phyloP scores from a whole-genome alignment of 2,888 invertebrate species.

The Patella depressa region DNA sequence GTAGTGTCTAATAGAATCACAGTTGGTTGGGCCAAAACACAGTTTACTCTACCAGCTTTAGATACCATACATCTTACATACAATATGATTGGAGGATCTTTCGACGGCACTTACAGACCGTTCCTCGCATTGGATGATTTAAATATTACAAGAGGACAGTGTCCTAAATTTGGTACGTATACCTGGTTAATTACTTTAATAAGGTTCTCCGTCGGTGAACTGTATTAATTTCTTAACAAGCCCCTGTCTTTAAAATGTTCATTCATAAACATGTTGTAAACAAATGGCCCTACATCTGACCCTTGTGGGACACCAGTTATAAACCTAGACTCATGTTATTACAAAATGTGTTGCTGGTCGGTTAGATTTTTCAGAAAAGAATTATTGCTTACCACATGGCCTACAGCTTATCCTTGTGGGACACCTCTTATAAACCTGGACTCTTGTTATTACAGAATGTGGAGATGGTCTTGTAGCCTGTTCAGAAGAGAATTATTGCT shows the following conservation, averaged over 20 bases:
- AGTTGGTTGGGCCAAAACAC: conserved; percentile 48
- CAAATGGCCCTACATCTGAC: too few relatives aligned
- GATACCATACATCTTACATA: conserved; percentile 42
- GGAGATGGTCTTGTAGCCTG: conserved; percentile 27
- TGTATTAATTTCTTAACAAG: too few relatives aligned
- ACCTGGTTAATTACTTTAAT: too few relatives aligned
- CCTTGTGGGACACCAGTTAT: not conserved
- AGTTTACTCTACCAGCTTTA: conserved; percentile 44
- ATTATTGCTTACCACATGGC: conserved; percentile 6
- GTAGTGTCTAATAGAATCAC: conserved; percentile 34
- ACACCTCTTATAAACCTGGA: not conserved
- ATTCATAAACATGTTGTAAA: too few relatives aligned
- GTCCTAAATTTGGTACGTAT: conserved; percentile 51
- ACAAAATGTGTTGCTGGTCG: conserved; percentile 34
- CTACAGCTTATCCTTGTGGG: too few relatives aligned
- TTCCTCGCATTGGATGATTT: conserved; percentile 57
- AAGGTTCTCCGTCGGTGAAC: too few relatives aligned
- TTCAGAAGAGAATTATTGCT: conserved; percentile 37
- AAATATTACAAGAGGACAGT: conserved; percentile 43
- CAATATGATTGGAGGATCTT: conserved; percentile 38
- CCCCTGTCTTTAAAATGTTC: too few relatives aligned
- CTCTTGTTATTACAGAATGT: conserved; percentile 34
- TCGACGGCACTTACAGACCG: conserved; percentile 32
- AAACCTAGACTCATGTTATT: conserved; percentile 1
- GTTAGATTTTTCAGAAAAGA: conserved; percentile 33